These are phyloP conservation scores for Callinectes sapidus DNA, from an alignment of 2,888 invertebrate species.

Conservation along the genomic window DNA sequence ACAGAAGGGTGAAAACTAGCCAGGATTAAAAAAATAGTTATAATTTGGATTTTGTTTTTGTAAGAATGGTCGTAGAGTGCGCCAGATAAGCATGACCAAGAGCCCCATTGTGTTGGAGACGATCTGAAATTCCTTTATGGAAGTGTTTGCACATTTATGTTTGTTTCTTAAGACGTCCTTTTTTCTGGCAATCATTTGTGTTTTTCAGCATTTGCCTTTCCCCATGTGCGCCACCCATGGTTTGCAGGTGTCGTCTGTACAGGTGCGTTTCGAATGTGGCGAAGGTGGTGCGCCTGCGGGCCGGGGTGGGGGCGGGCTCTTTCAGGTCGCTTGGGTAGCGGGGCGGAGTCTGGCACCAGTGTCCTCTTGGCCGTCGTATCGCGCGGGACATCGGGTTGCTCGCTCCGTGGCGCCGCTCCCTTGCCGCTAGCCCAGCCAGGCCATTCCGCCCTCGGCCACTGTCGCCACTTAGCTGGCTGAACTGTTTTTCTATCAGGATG, in stretches of 20 bases:
- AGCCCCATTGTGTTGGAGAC: background rate
- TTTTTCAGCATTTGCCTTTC: slow-evolving; percentile 19
- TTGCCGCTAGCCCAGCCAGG: background rate
- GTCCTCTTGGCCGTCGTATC: slow-evolving; percentile 57
- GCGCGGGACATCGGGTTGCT: slow-evolving; percentile 46
- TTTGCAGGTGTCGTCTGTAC: slow-evolving; percentile 44
- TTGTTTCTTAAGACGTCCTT: background rate
- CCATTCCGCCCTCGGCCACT: background rate
- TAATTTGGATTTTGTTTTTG: background rate
- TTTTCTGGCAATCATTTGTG: background rate
- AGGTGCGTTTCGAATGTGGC: slow-evolving; percentile 42
- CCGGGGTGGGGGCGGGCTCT: slow-evolving; percentile 42
- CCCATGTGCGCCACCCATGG: slow-evolving; percentile 33
- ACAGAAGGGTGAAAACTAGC: background rate
- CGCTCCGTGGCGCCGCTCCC: slow-evolving; percentile 42
- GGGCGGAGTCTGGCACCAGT: slow-evolving; percentile 62
- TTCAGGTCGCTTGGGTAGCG: slow-evolving; percentile 55
- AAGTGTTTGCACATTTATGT: slow-evolving; percentile 16
- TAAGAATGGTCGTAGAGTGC: background rate
- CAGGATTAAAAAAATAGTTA: background rate
- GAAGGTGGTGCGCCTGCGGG: slow-evolving; percentile 37
- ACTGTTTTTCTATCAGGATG: background rate
- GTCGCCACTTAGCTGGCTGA: background rate
- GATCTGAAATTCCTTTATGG: slow-evolving; percentile 23
- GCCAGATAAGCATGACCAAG: background rate